Evolutionary conservation across 2,888 invertebrate genomes (phyloP).

Genomic region (Dugesia japonica): DNA sequence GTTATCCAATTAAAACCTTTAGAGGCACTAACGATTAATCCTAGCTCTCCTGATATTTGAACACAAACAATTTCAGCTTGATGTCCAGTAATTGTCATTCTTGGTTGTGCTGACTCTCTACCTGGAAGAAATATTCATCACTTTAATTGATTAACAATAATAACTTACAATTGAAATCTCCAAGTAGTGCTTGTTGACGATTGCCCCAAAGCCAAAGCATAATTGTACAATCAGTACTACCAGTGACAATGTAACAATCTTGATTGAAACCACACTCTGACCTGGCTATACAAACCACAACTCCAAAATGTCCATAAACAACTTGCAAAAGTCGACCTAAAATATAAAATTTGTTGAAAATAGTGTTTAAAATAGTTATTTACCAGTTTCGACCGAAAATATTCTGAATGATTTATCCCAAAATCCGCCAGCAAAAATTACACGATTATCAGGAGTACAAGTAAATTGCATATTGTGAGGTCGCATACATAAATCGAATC

Average conservation of each 20-base stretch:
- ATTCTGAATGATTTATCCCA: slow-evolving; percentile 98
- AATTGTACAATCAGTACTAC: slow-evolving; percentile 91
- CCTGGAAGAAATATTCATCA: background rate
- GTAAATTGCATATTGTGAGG: slow-evolving; percentile 86
- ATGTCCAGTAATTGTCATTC: slow-evolving; percentile 89
- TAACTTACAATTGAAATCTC: slow-evolving; percentile 57
- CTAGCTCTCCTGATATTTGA: slow-evolving; percentile 88
- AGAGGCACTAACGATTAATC: slow-evolving; percentile 85
- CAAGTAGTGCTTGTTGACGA: slow-evolving; percentile 69
- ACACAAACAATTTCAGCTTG: slow-evolving; percentile 85
- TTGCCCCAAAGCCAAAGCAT: slow-evolving; percentile 94
- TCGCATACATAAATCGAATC: slow-evolving; percentile 86
- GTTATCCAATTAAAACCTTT: slow-evolving; percentile 50
- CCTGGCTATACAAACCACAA: slow-evolving; percentile 86
- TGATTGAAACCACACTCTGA: slow-evolving; percentile 91
- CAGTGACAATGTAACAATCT: slow-evolving; percentile 93
- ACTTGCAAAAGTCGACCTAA: slow-evolving; percentile 60
- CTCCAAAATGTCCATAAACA: slow-evolving; percentile 93
- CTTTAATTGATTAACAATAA: background rate
- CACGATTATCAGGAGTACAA: slow-evolving; percentile 85
- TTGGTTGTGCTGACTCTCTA: slow-evolving; percentile 61
- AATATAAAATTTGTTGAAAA: background rate
- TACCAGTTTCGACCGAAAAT: slow-evolving; percentile 84
- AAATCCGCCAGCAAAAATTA: slow-evolving; percentile 90
- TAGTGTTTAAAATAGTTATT: slow-evolving; percentile 31